These are phyloP conservation scores for Ophonus ardosiacus DNA, from an alignment of 2,888 invertebrate species.

Conservation along the genomic window DNA sequence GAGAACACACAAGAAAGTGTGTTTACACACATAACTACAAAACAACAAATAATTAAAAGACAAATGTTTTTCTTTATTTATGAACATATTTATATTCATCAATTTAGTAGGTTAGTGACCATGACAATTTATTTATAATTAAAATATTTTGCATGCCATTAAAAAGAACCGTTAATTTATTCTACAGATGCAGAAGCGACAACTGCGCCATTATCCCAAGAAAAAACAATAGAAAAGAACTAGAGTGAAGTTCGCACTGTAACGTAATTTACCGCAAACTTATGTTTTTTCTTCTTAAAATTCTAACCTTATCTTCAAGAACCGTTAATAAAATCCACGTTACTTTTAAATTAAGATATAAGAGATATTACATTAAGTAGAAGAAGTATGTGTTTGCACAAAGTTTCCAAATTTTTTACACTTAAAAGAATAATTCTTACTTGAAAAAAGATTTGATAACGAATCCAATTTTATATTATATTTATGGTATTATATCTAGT, in stretches of 20 bases:
- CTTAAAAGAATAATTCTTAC: not conserved
- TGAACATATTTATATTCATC: not conserved
- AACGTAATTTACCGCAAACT: conserved; percentile 6
- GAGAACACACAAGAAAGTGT: not conserved
- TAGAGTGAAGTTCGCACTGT: conserved; percentile 8
- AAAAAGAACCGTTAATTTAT: conserved; percentile 27
- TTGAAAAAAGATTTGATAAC: not conserved
- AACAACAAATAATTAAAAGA: not conserved
- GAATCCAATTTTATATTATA: not conserved
- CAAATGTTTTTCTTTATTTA: not conserved
- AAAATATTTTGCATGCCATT: not conserved
- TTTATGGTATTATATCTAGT: not conserved
- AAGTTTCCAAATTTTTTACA: not conserved
- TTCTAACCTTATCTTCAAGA: not conserved
- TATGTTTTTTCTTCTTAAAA: not conserved
- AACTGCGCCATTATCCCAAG: not conserved
- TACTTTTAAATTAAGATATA: conserved; percentile 8
- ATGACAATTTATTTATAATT: conserved; percentile 19
- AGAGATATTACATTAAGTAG: not conserved
- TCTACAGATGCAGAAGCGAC: not conserved
- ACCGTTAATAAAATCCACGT: not conserved
- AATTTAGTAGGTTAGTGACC: conserved; percentile 17
- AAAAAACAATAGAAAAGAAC: conserved; percentile 30
- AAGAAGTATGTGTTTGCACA: not conserved
- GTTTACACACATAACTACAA: not conserved